Evolutionary conservation across 64 coral and sea anemone genomes (phyloP).

Genomic region (Stylophora pistillata): DNA sequence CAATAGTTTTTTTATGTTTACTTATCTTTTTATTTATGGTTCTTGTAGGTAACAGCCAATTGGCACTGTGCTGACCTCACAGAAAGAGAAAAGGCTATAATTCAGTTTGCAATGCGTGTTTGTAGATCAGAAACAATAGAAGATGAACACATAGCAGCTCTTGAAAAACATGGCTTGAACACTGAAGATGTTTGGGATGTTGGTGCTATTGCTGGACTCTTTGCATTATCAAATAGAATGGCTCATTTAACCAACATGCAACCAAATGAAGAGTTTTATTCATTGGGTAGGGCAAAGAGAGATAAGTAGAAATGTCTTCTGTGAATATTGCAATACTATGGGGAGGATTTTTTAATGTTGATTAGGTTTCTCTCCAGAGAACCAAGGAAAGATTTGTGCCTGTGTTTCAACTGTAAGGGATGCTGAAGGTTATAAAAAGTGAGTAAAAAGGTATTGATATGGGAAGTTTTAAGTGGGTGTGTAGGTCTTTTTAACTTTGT

Average conservation of each 20-base stretch:
- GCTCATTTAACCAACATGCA: conserved; percentile 85
- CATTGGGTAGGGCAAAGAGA: conserved; percentile 66
- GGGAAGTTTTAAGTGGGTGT: too few species aligned
- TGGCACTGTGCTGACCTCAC: conserved; percentile 86
- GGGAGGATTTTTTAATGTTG: background rate
- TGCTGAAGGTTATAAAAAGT: too few species aligned
- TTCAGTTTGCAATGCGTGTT: conserved; percentile 87
- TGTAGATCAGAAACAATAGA: conserved; percentile 72
- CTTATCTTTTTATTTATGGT: conserved; percentile 1
- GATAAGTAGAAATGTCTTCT: conserved; percentile 30
- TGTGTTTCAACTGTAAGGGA: too few species aligned
- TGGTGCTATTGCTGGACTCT: conserved; percentile 85
- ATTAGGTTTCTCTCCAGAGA: background rate
- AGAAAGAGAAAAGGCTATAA: conserved; percentile 78
- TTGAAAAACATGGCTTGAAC: conserved; percentile 73
- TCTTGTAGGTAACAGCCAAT: conserved; percentile 68
- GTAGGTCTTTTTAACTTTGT: too few species aligned
- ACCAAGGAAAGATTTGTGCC: too few species aligned
- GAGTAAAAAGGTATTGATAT: too few species aligned
- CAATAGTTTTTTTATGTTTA: background rate
- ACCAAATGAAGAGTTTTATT: conserved; percentile 90
- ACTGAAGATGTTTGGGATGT: conserved; percentile 92
- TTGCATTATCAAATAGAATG: conserved; percentile 90
- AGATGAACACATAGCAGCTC: conserved; percentile 69
- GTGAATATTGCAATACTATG: background rate